phyloP scores from a whole-genome alignment of 2,113 vertebrate genomes.

The Stomatorhinus ivindoensis region DNA sequence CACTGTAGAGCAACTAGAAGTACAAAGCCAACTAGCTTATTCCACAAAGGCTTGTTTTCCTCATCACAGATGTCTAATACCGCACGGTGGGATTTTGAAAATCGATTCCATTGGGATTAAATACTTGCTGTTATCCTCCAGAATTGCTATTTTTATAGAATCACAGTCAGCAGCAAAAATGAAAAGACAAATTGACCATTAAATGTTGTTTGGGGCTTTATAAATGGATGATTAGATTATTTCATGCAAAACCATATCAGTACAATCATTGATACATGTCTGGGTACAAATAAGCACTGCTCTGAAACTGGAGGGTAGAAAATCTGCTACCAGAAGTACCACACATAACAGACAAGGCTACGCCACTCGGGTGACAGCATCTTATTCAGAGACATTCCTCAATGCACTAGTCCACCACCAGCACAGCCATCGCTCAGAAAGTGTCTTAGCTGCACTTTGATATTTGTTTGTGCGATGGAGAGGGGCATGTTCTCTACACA shows the following conservation, averaged over 20 bases:
- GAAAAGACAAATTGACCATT: background rate
- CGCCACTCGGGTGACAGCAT: conserved; percentile 43
- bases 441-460: conserved; percentile 55
- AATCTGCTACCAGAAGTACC: background rate
- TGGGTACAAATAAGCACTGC: conserved; percentile 51
- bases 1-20: background rate
- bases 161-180: background rate
- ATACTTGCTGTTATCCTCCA: background rate
- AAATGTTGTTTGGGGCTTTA: background rate
- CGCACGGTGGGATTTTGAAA: background rate
- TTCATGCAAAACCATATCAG: background rate
- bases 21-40: background rate
- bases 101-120: background rate
- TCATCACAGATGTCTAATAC: background rate
- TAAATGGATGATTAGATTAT: conserved; percentile 3
- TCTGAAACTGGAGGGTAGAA: background rate
- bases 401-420: conserved; percentile 39
- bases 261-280: background rate
- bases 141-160: background rate
- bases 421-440: conserved; percentile 28
- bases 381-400: conserved; percentile 57
- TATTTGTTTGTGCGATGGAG: conserved; percentile 43
- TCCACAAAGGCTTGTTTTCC: background rate
- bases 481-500: conserved; percentile 39
- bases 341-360: background rate